A percentile compares a stretch with the other conserved stretches of the same genome.
phyloP scores from a whole-genome alignment of 2,888 invertebrate genomes.

The Ectemnius lituratus region DNA sequence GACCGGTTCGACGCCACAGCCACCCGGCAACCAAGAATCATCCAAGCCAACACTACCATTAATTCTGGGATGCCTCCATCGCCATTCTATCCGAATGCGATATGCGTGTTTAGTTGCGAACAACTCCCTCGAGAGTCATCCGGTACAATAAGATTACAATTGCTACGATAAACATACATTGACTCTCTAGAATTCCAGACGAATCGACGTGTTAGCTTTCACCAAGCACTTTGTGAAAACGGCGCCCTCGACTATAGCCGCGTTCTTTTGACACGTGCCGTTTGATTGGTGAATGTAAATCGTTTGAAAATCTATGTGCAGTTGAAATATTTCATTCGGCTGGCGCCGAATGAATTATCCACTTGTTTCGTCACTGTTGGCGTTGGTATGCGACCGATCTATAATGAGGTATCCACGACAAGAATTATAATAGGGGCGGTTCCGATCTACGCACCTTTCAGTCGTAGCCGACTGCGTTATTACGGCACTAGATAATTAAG shows the following conservation, averaged over 20 bases:
- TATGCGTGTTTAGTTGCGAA: not conserved
- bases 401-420: conserved; percentile 11
- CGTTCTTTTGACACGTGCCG: not conserved
- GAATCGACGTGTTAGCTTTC: not conserved
- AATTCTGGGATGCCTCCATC: not conserved
- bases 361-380: conserved; percentile 11
- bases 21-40: conserved; percentile 32
- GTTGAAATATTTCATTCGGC: not conserved
- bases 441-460: not conserved
- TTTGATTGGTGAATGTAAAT: not conserved
- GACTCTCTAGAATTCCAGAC: not conserved
- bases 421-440: conserved; percentile 18
- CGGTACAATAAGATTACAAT: not conserved
- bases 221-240: not conserved
- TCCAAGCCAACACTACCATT: conserved; percentile 37
- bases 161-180: not conserved
- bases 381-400: not conserved
- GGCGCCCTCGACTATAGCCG: too few species aligned
- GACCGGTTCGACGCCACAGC: conserved; percentile 48
- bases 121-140: too few species aligned
- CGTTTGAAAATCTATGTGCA: not conserved
- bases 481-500: conserved; percentile 19
- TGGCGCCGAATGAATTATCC: conserved; percentile 11
- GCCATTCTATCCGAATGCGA: not conserved
- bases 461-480: not conserved